These are phyloP conservation scores for Drosophila tropicalis DNA, from an alignment of 1,140 invertebrate genomes.

Conservation along the genomic window DNA sequence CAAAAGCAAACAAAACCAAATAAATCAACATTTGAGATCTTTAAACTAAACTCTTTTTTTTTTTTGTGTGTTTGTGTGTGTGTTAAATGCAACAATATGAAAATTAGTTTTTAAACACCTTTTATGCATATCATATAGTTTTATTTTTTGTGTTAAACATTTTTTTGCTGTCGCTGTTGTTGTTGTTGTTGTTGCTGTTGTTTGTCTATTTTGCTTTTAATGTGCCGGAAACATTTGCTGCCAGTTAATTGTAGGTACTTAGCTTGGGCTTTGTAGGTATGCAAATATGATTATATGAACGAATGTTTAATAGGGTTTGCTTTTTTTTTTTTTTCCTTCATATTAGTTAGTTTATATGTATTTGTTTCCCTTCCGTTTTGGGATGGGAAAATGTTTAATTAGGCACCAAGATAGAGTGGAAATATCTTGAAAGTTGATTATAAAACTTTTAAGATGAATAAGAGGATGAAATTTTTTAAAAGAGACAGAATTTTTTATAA, in stretches of 20 bases:
- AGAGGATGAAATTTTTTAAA: too few relatives aligned
- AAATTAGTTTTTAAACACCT: slow-evolving; percentile 52
- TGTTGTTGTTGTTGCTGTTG: slow-evolving; percentile 30
- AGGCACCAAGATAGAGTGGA: background rate
- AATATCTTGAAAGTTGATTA: background rate
- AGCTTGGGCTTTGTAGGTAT: slow-evolving; percentile 28
- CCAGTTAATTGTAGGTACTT: slow-evolving; percentile 48
- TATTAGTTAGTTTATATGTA: background rate
- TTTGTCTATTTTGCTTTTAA: slow-evolving; percentile 48
- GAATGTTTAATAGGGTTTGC: slow-evolving; percentile 43
- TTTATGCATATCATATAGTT: slow-evolving; percentile 29
- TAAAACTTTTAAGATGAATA: background rate
- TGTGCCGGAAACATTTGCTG: slow-evolving; percentile 65
- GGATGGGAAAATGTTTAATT: slow-evolving; percentile 9
- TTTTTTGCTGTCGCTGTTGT: slow-evolving; percentile 22
- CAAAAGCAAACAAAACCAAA: slow-evolving; percentile 25
- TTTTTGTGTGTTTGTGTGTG: background rate
- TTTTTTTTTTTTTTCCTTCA: background rate
- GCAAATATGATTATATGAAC: slow-evolving; percentile 21
- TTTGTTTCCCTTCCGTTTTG: background rate
- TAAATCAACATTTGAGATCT: background rate
- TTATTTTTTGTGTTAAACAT: slow-evolving; percentile 3
- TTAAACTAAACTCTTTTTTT: slow-evolving; percentile 20
- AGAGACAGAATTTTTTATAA: too few relatives aligned
- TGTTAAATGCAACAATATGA: slow-evolving; percentile 44